Base-by-base conservation (phyloP, 2,888 invertebrate species). In the Tridacna gigas region DNA sequence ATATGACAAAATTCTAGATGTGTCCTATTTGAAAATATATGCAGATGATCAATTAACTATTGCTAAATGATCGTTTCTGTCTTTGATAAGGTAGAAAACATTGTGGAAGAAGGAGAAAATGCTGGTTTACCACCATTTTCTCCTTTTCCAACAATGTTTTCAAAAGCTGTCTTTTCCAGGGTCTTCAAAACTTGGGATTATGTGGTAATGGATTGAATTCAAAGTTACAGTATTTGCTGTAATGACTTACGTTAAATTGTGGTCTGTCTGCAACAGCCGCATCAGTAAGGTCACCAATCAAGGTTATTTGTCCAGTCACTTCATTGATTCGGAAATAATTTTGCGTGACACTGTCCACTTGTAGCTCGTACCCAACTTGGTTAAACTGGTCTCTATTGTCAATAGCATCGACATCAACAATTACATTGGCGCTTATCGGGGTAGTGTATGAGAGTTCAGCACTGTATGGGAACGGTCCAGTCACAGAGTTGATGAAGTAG, bases 241-340 rank as follows among this genome's bases (percentile, higher is more conserved):
- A 67, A 37, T 37, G 28, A 80, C 84, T 82, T 79, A 84, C 84
- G 56, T 77, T 56, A 51, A 82, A 82, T 20, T 26, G 28, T 3
- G 69, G 63, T 18, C 69, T 48, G 0, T 22, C 25, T 3, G 51
- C 20, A 13, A 75, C 74, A 48, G 13, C 45, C 7, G 67, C 67
- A 45, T 37, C 45, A 11, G 13, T 12, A 13, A 88, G 80, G 66
- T 89, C 88, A 4, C 79, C 71, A 13, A 75, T 73, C 65, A 92
- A 77, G 4, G 80, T 86, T 37, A 93, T 89, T 7, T 66, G 74
- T 18, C 93, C 93, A 63, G 66, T 84, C 3, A 25, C 48, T 26
- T 77, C 13, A 71, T 91, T 82, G 15, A 93, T 86, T 1, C 65
- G 45, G 79, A 93, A 93, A 87, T 91, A 92, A 47, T 83, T 81